phyloP scores from a whole-genome alignment of 2,888 invertebrate genomes.

The Eristalinus sepulchralis region DNA sequence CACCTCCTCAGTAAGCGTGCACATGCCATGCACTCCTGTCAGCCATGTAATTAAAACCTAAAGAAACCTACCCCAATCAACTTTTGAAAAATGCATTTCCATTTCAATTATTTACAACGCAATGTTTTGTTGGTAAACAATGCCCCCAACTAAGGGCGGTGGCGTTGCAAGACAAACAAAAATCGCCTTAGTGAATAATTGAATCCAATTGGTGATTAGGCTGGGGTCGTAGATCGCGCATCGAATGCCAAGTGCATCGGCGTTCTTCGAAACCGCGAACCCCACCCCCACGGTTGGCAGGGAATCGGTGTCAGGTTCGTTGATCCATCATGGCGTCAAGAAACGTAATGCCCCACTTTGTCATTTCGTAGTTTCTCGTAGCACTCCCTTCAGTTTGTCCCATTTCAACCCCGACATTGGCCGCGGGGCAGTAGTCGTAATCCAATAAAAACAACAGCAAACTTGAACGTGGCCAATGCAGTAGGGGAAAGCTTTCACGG shows the following conservation, averaged over 20 bases:
- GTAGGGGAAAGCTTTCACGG: neutral
- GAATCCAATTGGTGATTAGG: slow-evolving; percentile 11
- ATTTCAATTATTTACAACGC: slow-evolving; percentile 8
- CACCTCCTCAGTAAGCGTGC: slow-evolving; percentile 14
- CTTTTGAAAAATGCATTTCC: neutral
- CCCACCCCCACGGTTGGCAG: neutral
- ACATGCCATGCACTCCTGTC: slow-evolving; percentile 2
- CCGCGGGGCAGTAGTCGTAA: slow-evolving; percentile 9
- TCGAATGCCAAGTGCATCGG: neutral
- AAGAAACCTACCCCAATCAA: neutral
- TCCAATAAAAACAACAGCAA: neutral
- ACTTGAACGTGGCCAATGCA: neutral
- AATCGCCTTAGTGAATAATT: slow-evolving; percentile 23
- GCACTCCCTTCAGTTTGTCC: neutral
- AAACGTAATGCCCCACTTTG: neutral
- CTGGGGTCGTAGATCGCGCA: neutral
- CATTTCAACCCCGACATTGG: slow-evolving; percentile 22
- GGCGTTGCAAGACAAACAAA: slow-evolving; percentile 16
- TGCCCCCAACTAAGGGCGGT: neutral
- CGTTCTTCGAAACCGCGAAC: neutral
- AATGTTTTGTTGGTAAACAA: slow-evolving; percentile 48
- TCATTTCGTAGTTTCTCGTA: neutral
- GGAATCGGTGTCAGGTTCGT: slow-evolving; percentile 21
- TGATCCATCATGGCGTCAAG: slow-evolving; percentile 4
- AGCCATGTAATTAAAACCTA: slow-evolving; percentile 13